Evolutionary conservation across 2,888 invertebrate genomes (phyloP).

Genomic region (Apamea monoglypha): DNA sequence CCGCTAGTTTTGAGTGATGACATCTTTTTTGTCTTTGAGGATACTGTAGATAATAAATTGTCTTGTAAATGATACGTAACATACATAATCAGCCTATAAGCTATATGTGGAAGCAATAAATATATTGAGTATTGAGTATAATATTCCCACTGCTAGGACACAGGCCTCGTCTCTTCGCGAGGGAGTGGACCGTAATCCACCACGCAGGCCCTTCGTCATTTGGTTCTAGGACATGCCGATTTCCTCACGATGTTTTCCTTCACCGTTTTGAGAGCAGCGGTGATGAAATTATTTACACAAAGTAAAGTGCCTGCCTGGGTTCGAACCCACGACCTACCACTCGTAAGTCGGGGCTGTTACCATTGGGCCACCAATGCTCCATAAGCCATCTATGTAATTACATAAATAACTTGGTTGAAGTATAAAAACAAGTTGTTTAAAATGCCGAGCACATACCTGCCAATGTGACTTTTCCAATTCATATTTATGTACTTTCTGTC

Average conservation of each 20-base stretch:
- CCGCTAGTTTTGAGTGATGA: slow-evolving; percentile 33
- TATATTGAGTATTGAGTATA: neutral
- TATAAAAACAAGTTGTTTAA: too few species aligned
- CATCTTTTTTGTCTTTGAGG: neutral
- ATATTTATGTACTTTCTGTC: too few species aligned
- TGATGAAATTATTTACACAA: neutral
- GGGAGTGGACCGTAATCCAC: neutral
- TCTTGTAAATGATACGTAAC: neutral
- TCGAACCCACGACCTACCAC: too few species aligned
- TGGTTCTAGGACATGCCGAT: neutral
- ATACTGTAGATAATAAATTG: neutral
- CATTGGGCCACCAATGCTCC: neutral
- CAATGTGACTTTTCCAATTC: too few species aligned
- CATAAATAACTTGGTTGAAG: too few species aligned
- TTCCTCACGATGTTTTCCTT: neutral
- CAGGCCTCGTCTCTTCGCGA: neutral
- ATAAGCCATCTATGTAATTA: too few species aligned
- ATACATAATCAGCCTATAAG: neutral
- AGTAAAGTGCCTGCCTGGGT: neutral
- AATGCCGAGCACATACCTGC: too few species aligned
- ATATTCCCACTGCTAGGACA: neutral
- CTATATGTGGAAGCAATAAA: too few species aligned
- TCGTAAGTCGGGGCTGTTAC: neutral
- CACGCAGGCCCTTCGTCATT: neutral
- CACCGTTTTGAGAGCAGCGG: neutral